These are phyloP conservation scores for Erythrocercus mccallii DNA, from an alignment of 2,113 vertebrate genomes.

Conservation along the genomic window DNA sequence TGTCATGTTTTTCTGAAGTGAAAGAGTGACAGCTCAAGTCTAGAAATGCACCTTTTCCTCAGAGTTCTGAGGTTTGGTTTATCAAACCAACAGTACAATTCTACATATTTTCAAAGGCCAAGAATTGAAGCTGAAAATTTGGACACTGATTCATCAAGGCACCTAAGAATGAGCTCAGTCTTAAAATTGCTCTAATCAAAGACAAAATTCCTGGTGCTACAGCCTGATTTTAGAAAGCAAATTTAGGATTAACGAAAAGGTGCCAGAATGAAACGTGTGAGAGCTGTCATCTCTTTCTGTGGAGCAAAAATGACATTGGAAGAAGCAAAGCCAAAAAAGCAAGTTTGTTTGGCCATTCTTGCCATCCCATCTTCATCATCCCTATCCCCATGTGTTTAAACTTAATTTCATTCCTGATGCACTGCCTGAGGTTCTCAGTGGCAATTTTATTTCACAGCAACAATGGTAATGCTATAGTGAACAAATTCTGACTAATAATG, in stretches of 20 bases:
- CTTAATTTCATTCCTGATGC: background rate
- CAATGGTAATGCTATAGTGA: background rate
- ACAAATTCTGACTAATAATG: background rate
- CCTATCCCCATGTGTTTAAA: background rate
- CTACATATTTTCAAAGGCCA: background rate
- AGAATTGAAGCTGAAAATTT: background rate
- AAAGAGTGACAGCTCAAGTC: background rate
- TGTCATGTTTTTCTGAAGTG: background rate
- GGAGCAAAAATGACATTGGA: background rate
- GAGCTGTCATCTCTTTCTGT: background rate
- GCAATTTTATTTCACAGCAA: background rate
- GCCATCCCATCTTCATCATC: background rate
- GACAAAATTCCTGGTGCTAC: background rate
- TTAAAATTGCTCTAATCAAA: constrained; percentile 7
- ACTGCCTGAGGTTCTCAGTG: background rate
- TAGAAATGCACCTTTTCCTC: background rate
- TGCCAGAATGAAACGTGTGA: background rate
- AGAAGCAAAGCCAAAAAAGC: background rate
- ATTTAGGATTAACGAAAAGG: constrained; percentile 14
- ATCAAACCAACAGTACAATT: background rate
- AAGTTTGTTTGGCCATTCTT: background rate
- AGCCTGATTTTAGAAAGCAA: background rate
- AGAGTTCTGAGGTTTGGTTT: background rate
- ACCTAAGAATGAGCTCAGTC: background rate
- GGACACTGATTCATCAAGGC: background rate